phyloP scores from a whole-genome alignment of 2,888 invertebrate genomes.

The Elmis aenea region DNA sequence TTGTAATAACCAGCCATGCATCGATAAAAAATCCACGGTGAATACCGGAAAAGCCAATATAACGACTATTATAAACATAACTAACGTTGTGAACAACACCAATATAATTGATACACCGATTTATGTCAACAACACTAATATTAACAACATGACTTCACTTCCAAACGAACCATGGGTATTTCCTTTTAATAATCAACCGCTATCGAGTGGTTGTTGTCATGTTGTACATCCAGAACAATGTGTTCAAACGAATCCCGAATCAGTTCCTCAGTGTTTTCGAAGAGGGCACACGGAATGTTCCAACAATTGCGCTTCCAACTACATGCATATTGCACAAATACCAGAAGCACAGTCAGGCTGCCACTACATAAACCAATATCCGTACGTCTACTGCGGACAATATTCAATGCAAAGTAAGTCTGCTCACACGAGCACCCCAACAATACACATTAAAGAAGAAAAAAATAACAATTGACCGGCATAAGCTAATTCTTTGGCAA shows the following conservation, averaged over 20 bases:
- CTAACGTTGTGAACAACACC: neutral
- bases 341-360: constrained; percentile 7
- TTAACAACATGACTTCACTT: constrained; percentile 2
- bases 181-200: too few relatives aligned
- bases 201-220: constrained; percentile 19
- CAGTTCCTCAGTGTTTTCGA: constrained; percentile 11
- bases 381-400: constrained; percentile 17
- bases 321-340: constrained; percentile 12
- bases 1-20: neutral
- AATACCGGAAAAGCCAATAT: neutral
- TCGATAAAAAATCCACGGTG: too few relatives aligned
- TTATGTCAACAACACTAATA: constrained; percentile 1
- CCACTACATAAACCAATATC: constrained; percentile 12
- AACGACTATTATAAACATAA: constrained; percentile 5
- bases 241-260: constrained; percentile 3
- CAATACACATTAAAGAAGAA: too few relatives aligned
- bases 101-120: neutral
- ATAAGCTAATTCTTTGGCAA: too few relatives aligned
- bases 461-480: too few relatives aligned
- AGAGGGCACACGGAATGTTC: constrained; percentile 17
- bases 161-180: too few relatives aligned
- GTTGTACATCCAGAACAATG: constrained; percentile 18
- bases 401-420: constrained; percentile 17
- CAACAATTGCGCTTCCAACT: constrained; percentile 16
- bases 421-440: too few relatives aligned